A percentile compares a stretch with the other conserved stretches of the same genome.
phyloP scores from a whole-genome alignment of 2,888 invertebrate genomes.

The Oscheius myriophilus region DNA sequence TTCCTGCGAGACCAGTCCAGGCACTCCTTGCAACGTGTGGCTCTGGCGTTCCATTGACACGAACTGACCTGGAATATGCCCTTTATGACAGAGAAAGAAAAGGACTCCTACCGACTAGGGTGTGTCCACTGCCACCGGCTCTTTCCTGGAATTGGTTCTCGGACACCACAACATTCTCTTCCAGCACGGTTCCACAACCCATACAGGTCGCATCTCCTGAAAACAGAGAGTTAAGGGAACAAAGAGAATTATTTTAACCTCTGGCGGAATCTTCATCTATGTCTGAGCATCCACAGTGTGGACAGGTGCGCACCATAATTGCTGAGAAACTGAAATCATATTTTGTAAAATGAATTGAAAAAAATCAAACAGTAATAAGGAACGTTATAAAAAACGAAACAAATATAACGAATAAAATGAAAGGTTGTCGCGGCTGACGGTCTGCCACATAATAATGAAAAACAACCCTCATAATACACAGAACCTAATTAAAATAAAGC shows the following conservation, averaged over 20 bases:
- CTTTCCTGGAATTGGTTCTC: constrained; percentile 92
- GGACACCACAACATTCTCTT: constrained; percentile 93
- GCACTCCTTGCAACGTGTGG: constrained; percentile 48
- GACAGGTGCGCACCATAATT: constrained; percentile 44
- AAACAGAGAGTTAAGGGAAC: neutral
- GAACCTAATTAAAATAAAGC: no score
- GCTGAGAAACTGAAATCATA: neutral
- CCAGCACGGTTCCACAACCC: constrained; percentile 92
- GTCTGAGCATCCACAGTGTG: constrained; percentile 77
- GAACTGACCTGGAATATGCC: constrained; percentile 39
- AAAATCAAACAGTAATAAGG: neutral
- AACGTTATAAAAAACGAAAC: neutral
- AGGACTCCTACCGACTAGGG: constrained; percentile 72
- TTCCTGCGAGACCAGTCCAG: constrained; percentile 76
- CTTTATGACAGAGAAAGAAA: neutral
- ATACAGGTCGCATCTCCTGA: constrained; percentile 87
- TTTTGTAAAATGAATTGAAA: neutral
- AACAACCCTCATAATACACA: no score
- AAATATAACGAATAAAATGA: no score
- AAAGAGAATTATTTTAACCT: constrained; percentile 75
- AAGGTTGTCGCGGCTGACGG: no score
- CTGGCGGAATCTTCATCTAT: constrained; percentile 93
- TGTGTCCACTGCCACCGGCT: constrained; percentile 77
- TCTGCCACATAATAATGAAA: no score
- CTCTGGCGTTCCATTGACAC: constrained; percentile 45